These are phyloP conservation scores for Amphibalanus amphitrite DNA, from an alignment of 1,140 invertebrate species.

Conservation along the genomic window DNA sequence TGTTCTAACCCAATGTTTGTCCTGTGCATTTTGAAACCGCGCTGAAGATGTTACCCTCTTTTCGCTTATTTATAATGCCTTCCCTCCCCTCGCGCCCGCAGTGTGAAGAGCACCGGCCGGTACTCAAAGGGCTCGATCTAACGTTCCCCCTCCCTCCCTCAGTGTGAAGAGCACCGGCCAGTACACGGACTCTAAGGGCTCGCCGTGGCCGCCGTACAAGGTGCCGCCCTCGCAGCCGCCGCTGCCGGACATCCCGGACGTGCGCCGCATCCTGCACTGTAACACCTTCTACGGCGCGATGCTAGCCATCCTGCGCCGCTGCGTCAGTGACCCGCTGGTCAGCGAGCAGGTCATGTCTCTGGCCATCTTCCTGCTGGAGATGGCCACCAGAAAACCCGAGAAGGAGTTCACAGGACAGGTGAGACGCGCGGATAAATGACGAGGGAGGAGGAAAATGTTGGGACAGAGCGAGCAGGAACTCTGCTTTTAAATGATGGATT, in stretches of 20 bases:
- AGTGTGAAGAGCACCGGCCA: constrained; percentile 32
- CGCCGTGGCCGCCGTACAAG: constrained; percentile 67
- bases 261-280: constrained; percentile 45
- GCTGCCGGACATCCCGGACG: constrained; percentile 43
- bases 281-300: constrained; percentile 70
- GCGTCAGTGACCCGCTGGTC: constrained; percentile 53
- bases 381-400: constrained; percentile 43
- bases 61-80: too few species aligned
- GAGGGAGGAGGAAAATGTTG: too few species aligned
- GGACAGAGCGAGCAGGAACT: too few species aligned
- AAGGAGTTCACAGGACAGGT: constrained; percentile 3
- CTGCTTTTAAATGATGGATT: too few species aligned
- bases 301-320: constrained; percentile 62
- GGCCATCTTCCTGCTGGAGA: constrained; percentile 67
- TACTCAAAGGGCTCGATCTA: constrained; percentile 32
- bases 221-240: constrained; percentile 42
- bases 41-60: too few species aligned
- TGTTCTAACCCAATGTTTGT: too few species aligned
- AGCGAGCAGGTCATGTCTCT: constrained; percentile 71
- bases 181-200: constrained; percentile 37
- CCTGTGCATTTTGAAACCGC: too few species aligned
- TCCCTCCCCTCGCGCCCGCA: too few species aligned
- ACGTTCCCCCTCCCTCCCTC: not conserved
- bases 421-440: not conserved
- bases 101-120: constrained; percentile 31